phyloP scores from a whole-genome alignment of 1,140 invertebrate genomes.

The Lysiphlebus fabarum region DNA sequence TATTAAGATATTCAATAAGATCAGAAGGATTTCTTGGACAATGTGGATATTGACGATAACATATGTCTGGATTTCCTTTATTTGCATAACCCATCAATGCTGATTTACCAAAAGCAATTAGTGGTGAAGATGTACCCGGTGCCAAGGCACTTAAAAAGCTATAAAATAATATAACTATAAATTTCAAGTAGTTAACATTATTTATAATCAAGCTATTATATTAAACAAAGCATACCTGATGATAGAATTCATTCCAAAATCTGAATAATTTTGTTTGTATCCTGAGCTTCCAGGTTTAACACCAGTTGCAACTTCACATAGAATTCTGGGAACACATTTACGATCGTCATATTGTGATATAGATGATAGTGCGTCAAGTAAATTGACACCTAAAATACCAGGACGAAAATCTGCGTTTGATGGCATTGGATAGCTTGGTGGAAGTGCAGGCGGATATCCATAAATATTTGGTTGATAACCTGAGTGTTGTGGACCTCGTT shows the following conservation, averaged over 20 bases:
- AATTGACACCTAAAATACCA: slow-evolving; percentile 34
- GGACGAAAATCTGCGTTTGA: slow-evolving; percentile 12
- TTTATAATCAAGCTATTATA: slow-evolving; percentile 21
- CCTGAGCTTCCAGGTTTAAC: slow-evolving; percentile 52
- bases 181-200: slow-evolving; percentile 2
- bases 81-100: slow-evolving; percentile 68
- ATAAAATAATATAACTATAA: slow-evolving; percentile 33
- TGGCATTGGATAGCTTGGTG: slow-evolving; percentile 14
- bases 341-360: slow-evolving; percentile 73
- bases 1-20: slow-evolving; percentile 76
- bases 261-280: slow-evolving; percentile 21
- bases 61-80: slow-evolving; percentile 60
- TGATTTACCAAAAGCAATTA: slow-evolving; percentile 69
- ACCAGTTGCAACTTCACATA: slow-evolving; percentile 72
- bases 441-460: slow-evolving; percentile 18
- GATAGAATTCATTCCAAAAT: slow-evolving; percentile 61
- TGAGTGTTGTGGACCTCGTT: slow-evolving; percentile 4
- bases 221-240: slow-evolving; percentile 60
- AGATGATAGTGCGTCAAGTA: slow-evolving; percentile 63
- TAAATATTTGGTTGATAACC: not conserved
- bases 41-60: slow-evolving; percentile 64
- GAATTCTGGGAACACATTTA: slow-evolving; percentile 71
- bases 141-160: slow-evolving; percentile 55
- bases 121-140: slow-evolving; percentile 56
- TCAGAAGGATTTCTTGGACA: slow-evolving; percentile 72